A percentile compares a stretch with the other conserved stretches of the same genome.
Evolutionary conservation across 2,797 vertebrate genomes (phyloP).

Genomic region (Notolepis coatsorum): DNA sequence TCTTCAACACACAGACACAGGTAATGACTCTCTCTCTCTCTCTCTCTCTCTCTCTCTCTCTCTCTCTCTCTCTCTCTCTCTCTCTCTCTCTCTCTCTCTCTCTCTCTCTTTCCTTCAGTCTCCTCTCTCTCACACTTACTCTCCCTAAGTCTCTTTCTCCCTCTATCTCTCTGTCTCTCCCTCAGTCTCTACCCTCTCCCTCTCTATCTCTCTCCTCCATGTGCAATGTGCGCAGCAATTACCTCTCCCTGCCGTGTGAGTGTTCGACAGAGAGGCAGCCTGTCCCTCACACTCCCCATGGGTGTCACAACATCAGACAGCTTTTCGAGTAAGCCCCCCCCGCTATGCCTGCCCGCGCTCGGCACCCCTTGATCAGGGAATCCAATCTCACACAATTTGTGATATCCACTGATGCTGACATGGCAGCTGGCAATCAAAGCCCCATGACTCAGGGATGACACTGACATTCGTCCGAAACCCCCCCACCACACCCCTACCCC

Average conservation of each 20-base stretch:
- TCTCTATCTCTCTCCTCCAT: slow-evolving; percentile 59
- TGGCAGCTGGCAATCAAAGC: slow-evolving; percentile 38
- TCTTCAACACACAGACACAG: slow-evolving; percentile 55
- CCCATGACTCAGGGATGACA: slow-evolving; percentile 28
- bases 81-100: slow-evolving; percentile 12
- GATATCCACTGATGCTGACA: slow-evolving; percentile 36
- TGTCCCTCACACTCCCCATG: slow-evolving; percentile 55
- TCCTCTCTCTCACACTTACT: slow-evolving; percentile 39
- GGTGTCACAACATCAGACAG: slow-evolving; percentile 71
- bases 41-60: neutral
- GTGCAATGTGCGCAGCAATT: slow-evolving; percentile 73
- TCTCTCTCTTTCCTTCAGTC: slow-evolving; percentile 62
- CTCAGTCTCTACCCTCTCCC: slow-evolving; percentile 13
- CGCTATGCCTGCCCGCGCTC: slow-evolving; percentile 52
- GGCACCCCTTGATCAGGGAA: slow-evolving; percentile 55
- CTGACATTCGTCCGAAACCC: slow-evolving; percentile 35
- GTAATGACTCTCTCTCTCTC: slow-evolving; percentile 57
- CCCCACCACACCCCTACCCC: slow-evolving; percentile 27
- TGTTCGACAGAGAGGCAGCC: slow-evolving; percentile 56
- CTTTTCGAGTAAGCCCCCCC: slow-evolving; percentile 59
- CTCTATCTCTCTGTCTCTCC: neutral
- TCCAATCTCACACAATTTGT: slow-evolving; percentile 38
- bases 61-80: neutral
- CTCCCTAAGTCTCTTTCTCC: no score
- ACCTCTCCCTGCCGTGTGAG: slow-evolving; percentile 39